A percentile compares a stretch with the other conserved stretches of the same genome.
Conservation (phyloP, 2,888 invertebrate species). For the Lomographa bimaculata region DNA sequence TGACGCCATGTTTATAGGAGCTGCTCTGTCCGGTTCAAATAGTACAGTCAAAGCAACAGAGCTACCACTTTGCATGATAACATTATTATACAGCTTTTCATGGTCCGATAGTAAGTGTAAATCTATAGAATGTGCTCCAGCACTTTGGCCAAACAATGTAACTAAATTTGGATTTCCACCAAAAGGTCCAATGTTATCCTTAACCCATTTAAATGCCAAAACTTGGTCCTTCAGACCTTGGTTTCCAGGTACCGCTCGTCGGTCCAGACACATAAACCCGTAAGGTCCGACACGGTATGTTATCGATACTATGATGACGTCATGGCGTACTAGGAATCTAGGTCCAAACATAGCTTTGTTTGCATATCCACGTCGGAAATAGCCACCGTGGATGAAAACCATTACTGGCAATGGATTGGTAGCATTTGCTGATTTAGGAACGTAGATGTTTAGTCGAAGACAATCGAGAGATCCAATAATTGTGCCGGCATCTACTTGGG, state of each 20-base stretch:
- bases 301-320: conserved; percentile 53
- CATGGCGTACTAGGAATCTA: conserved; percentile 49
- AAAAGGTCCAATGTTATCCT: conserved; percentile 53
- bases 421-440: conserved; percentile 42
- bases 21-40: conserved; percentile 38
- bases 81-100: conserved; percentile 46
- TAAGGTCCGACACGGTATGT: conserved; percentile 58
- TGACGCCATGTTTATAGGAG: conserved; percentile 46
- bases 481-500: conserved; percentile 43
- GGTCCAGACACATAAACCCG: conserved; percentile 60
- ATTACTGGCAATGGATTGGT: conserved; percentile 51
- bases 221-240: conserved; percentile 61
- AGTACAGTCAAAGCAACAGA: conserved; percentile 39
- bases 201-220: conserved; percentile 55
- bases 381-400: conserved; percentile 55
- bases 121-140: conserved; percentile 53
- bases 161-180: conserved; percentile 55
- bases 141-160: conserved; percentile 54
- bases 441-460: conserved; percentile 51
- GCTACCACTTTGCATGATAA: conserved; percentile 53
- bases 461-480: conserved; percentile 48
- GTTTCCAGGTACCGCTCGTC: conserved; percentile 54
- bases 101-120: conserved; percentile 48
- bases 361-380: conserved; percentile 40
- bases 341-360: conserved; percentile 43